phyloP scores from a whole-genome alignment of 2,888 invertebrate species.

The Zeuzera pyrina region DNA sequence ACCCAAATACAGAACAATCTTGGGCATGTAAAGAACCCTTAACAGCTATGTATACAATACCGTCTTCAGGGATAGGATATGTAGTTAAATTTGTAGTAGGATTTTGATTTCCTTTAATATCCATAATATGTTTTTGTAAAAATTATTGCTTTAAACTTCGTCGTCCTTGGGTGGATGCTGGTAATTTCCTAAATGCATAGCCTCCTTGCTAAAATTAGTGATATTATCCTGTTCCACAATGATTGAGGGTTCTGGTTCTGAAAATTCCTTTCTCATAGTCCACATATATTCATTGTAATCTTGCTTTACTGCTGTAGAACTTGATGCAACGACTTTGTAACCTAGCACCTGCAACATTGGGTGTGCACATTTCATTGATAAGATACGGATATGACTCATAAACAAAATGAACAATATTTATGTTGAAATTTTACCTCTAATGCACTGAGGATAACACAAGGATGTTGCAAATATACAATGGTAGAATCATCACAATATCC shows the following conservation, averaged over 20 bases:
- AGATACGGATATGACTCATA: constrained; percentile 3
- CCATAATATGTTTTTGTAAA: constrained; percentile 36
- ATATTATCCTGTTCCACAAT: constrained; percentile 75
- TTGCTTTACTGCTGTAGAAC: constrained; percentile 88
- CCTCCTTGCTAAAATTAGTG: constrained; percentile 75
- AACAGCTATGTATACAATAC: constrained; percentile 81
- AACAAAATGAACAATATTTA: not conserved
- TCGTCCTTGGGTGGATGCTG: constrained; percentile 59
- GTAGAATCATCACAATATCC: constrained; percentile 89
- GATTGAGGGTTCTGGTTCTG: constrained; percentile 83
- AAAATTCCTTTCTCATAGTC: constrained; percentile 93
- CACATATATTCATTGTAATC: constrained; percentile 94
- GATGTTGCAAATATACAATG: constrained; percentile 89
- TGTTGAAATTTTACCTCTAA: constrained; percentile 73
- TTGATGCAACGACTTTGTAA: constrained; percentile 90
- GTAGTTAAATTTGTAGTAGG: constrained; percentile 34
- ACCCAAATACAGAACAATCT: constrained; percentile 84
- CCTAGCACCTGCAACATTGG: constrained; percentile 81
- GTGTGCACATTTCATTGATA: too few species aligned
- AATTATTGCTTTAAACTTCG: constrained; percentile 40
- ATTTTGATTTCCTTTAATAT: constrained; percentile 48
- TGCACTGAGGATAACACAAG: constrained; percentile 89
- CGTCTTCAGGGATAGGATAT: constrained; percentile 56
- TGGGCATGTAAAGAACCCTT: constrained; percentile 84
- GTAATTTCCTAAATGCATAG: constrained; percentile 58